Evolutionary conservation across 2,888 invertebrate species (phyloP).

Genomic region (Amphipoea oculea): DNA sequence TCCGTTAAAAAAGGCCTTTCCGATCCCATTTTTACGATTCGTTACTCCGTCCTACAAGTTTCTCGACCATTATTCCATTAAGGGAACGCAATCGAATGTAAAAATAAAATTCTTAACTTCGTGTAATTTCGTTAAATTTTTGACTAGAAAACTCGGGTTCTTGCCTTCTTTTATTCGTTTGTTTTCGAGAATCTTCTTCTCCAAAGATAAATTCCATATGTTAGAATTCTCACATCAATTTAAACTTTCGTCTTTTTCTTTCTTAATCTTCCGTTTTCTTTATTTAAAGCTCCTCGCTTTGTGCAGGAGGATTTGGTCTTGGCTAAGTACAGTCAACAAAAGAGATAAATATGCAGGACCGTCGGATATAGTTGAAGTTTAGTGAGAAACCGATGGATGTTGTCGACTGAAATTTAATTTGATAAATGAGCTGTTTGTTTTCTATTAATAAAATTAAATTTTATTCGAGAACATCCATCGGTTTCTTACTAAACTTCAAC

Average conservation of each 20-base stretch:
- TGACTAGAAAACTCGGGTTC: conserved; percentile 35
- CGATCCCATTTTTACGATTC: conserved; percentile 54
- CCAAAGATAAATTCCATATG: conserved; percentile 49
- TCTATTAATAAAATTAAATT: too few species aligned
- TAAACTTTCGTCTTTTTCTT: conserved; percentile 42
- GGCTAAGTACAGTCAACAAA: neutral
- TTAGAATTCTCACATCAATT: conserved; percentile 49
- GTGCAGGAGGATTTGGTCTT: conserved; percentile 21
- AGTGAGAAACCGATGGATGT: too few species aligned
- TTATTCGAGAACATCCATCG: too few species aligned
- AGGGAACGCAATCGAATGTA: conserved; percentile 46
- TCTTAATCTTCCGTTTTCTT: conserved; percentile 43
- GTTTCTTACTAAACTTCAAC: too few species aligned
- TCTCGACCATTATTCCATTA: conserved; percentile 41
- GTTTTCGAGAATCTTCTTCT: conserved; percentile 35
- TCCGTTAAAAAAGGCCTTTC: conserved; percentile 33
- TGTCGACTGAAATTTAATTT: too few species aligned
- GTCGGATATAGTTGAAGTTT: too few species aligned
- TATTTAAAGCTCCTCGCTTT: conserved; percentile 24
- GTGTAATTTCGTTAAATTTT: conserved; percentile 47
- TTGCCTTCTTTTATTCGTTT: conserved; percentile 27
- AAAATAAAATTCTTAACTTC: conserved; percentile 54
- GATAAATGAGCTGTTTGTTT: too few species aligned
- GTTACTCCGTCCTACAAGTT: conserved; percentile 49
- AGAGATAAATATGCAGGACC: too few species aligned